phyloP scores from a whole-genome alignment of 1,140 invertebrate species.

The Proales similis region DNA sequence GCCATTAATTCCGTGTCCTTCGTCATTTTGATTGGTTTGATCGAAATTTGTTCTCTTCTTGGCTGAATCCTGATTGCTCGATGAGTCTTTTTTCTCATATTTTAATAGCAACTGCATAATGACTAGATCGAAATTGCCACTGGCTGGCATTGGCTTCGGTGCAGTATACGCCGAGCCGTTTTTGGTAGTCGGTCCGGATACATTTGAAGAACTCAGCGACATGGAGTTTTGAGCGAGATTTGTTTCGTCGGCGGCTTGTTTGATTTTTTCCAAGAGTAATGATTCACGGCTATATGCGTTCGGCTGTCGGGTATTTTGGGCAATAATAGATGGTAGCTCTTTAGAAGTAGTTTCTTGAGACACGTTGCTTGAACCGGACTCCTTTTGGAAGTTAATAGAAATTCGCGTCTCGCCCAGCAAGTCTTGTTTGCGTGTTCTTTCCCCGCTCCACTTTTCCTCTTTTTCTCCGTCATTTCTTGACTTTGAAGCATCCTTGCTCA shows the following conservation, averaged over 20 bases:
- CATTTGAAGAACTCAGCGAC: not conserved
- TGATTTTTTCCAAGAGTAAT: slow-evolving; percentile 6
- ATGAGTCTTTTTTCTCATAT: no score
- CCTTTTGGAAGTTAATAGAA: slow-evolving; percentile 6
- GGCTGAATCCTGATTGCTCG: no score
- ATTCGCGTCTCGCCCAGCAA: slow-evolving; percentile 21
- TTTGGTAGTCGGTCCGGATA: not conserved
- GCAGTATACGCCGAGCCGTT: not conserved
- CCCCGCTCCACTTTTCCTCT: slow-evolving; percentile 11
- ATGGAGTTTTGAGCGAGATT: not conserved
- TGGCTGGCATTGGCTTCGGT: not conserved
- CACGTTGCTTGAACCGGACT: not conserved
- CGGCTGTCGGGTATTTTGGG: slow-evolving; percentile 8
- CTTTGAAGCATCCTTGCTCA: not conserved
- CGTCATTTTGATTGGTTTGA: no score
- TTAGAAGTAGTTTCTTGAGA: not conserved
- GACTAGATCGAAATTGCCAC: not conserved
- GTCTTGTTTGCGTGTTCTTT: slow-evolving; percentile 25
- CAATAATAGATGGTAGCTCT: slow-evolving; percentile 29
- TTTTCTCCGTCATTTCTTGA: not conserved
- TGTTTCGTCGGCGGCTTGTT: slow-evolving; percentile 21
- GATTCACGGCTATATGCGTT: slow-evolving; percentile 10
- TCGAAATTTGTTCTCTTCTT: no score
- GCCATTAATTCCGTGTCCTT: no score
- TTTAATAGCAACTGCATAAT: no score